Conservation (phyloP, 2,797 vertebrate species). For the Cephalopachus bancanus region DNA sequence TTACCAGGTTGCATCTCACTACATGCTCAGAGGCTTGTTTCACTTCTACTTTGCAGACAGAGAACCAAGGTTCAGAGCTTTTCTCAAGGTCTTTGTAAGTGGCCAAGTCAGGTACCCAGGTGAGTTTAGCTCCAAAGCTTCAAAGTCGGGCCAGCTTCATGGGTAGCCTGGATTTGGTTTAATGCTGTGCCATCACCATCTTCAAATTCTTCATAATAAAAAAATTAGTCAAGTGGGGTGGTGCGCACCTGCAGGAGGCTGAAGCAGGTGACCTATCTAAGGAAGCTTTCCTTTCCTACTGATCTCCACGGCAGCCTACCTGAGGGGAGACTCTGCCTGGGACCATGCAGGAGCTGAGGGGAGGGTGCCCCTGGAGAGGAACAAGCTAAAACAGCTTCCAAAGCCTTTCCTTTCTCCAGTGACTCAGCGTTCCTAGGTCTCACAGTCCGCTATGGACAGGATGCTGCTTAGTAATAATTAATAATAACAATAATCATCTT, state of each 20-base stretch:
- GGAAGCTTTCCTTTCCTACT: neutral
- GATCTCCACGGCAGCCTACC: neutral
- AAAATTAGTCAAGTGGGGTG: too few relatives aligned
- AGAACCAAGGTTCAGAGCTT: neutral
- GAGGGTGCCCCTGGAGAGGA: neutral
- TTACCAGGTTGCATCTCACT: neutral
- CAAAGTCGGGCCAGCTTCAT: neutral
- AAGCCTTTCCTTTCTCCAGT: neutral
- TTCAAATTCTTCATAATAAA: too few relatives aligned
- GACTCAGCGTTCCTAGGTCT: conserved; percentile 37
- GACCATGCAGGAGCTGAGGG: neutral
- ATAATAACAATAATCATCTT: conserved; percentile 16
- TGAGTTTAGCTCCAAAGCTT: neutral
- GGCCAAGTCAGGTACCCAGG: neutral
- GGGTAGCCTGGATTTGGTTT: neutral
- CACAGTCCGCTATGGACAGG: neutral
- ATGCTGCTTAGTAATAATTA: conserved; percentile 52
- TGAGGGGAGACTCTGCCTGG: neutral
- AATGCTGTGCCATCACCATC: neutral
- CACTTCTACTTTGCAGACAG: neutral
- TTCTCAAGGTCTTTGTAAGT: neutral
- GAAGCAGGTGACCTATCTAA: neutral
- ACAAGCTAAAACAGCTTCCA: neutral
- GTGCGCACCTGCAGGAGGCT: too few relatives aligned
- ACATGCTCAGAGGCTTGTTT: neutral